Evolutionary conservation across 30 jellyfish, hydroid and myxozoan species (phyloP), one percentile per base, ranked within the genome.

Genomic region (Aurelia sp.): DNA sequence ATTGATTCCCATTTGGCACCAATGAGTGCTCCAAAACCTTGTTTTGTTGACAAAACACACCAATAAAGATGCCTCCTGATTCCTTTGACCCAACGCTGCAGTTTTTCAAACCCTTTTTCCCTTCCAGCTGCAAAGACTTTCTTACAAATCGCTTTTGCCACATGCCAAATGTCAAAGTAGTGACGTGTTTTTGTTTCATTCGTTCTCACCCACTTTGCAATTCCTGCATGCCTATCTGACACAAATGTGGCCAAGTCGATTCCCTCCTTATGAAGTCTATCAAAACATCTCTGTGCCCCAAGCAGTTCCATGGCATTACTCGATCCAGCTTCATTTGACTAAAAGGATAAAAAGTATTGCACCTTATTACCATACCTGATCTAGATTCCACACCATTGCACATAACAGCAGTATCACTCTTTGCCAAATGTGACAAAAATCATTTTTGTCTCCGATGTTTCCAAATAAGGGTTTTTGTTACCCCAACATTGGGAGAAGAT

Each of bases 21-120:
- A n/a, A 67, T 67, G 18, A 67, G 51, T 21, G 10, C 60, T 6
- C 57, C 57, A 35, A 67, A 10, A 50, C 78, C 78, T 67, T 24
- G 78, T 55, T 40, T 30, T n/a, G n/a, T n/a, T n/a, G n/a, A n/a
- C n/a, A n/a, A n/a, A n/a, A n/a, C n/a, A n/a, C n/a, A n/a, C n/a
- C 35, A 55, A 55, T 67, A 67, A 5, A 67, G 33, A 67, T 67
- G 78, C 51, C 57, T 7, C 57, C 57, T 67, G 78, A 67, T 35
- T 4, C 80, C 80, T 44, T 68, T 68, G 60, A 68, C n/a, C 80
- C 61, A 68, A 33, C 41, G 59, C 62, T 68, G 59, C 80, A 68
- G 30, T n/a, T 24, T 68, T 44, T 44, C 80, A 18, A 68, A 30
- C 41, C 80, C 80, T 30, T 33, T 68, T 68, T 68, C 80, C n/a